phyloP scores from a whole-genome alignment of 2,888 invertebrate genomes.

The Pandemis corylana region DNA sequence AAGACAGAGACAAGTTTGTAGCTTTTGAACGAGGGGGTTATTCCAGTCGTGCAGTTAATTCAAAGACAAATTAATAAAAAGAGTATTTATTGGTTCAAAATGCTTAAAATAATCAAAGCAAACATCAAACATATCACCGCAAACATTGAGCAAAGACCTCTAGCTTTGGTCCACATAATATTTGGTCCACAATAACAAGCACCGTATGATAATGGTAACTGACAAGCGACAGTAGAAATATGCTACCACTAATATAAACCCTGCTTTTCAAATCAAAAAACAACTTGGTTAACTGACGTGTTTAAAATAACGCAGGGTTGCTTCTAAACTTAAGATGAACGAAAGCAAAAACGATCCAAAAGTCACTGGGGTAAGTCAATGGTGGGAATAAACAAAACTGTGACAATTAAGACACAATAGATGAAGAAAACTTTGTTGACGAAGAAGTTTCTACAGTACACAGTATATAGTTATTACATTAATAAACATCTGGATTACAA shows the following conservation, averaged over 20 bases:
- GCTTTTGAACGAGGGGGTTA: neutral
- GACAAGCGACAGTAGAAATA: constrained; percentile 66
- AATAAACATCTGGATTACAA: neutral
- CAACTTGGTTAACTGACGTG: constrained; percentile 3
- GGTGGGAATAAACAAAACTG: neutral
- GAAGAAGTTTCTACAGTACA: no score
- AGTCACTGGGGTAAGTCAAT: neutral
- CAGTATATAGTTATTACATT: neutral
- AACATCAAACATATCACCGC: constrained; percentile 49
- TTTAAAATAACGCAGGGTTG: neutral
- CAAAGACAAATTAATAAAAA: constrained; percentile 24
- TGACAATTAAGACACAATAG: neutral
- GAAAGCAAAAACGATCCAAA: constrained; percentile 18
- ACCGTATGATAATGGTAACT: constrained; percentile 58
- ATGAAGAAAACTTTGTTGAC: neutral
- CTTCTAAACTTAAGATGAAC: neutral
- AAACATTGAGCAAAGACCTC: constrained; percentile 59
- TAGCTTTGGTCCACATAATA: constrained; percentile 71
- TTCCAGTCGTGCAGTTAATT: neutral
- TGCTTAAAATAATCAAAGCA: constrained; percentile 58
- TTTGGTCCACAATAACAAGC: constrained; percentile 46
- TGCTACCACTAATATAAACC: constrained; percentile 34
- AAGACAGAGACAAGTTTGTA: no score
- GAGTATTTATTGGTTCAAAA: constrained; percentile 61
- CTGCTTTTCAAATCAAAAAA: constrained; percentile 31